Evolutionary conservation across 1,140 invertebrate species (phyloP).

Genomic region (Drosophila santomea): DNA sequence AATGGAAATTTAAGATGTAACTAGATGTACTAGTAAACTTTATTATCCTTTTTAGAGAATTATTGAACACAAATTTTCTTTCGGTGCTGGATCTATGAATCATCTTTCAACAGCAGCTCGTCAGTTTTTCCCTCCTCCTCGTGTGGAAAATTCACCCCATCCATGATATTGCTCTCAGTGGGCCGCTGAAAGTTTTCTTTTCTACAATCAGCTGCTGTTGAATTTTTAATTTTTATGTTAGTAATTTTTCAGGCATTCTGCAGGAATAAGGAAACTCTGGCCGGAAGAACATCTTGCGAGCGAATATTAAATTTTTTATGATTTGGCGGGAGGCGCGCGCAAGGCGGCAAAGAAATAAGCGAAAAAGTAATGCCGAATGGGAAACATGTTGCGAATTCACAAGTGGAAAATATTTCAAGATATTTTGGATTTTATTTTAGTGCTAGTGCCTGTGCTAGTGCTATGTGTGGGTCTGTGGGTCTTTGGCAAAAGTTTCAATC

Average conservation of each 20-base stretch:
- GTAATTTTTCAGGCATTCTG: conserved; percentile 78
- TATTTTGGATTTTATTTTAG: conserved; percentile 37
- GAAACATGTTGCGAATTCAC: conserved; percentile 56
- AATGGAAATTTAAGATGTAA: too few species aligned
- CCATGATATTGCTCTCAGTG: conserved; percentile 31
- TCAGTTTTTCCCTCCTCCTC: conserved; percentile 16
- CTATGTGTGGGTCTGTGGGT: conserved; percentile 35
- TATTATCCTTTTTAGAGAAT: too few species aligned
- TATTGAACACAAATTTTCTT: conserved; percentile 4
- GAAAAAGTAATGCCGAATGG: conserved; percentile 52
- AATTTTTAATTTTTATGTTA: conserved; percentile 84
- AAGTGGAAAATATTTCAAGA: conserved; percentile 42
- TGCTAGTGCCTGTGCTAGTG: conserved; percentile 11
- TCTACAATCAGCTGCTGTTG: conserved; percentile 78
- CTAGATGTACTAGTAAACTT: background rate
- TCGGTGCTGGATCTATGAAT: conserved; percentile 10
- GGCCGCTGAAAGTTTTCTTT: conserved; percentile 51
- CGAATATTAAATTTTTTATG: conserved; percentile 81
- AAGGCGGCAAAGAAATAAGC: conserved; percentile 35
- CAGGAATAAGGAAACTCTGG: conserved; percentile 49
- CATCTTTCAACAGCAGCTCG: conserved; percentile 42
- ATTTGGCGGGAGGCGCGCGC: conserved; percentile 48
- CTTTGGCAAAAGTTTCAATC: conserved; percentile 3
- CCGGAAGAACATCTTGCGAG: conserved; percentile 73
- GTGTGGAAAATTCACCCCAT: conserved; percentile 24